phyloP scores from a whole-genome alignment of 2,888 invertebrate species.

The Aphidoletes aphidimyza region DNA sequence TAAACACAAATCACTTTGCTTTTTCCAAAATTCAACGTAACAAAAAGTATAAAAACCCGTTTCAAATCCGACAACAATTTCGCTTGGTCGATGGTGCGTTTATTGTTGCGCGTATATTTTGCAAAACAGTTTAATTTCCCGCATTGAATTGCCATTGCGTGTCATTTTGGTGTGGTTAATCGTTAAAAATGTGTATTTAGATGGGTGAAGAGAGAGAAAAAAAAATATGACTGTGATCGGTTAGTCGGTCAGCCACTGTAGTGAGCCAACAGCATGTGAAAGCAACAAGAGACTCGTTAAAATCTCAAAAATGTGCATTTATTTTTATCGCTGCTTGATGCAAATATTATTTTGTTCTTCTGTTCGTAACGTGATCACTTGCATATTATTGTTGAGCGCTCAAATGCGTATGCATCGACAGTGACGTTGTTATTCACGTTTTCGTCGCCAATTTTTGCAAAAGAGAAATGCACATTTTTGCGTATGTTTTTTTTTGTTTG shows the following conservation, averaged over 20 bases:
- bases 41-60: background rate
- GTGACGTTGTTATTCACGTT: background rate
- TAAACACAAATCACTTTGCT: slow-evolving; percentile 13
- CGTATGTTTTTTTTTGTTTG: background rate
- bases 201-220: background rate
- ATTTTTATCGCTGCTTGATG: background rate
- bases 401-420: background rate
- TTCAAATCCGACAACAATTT: background rate
- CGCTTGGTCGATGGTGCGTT: background rate
- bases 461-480: background rate
- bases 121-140: slow-evolving; percentile 1
- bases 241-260: slow-evolving; percentile 35
- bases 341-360: background rate
- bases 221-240: background rate
- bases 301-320: slow-evolving; percentile 17
- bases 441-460: background rate
- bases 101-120: background rate
- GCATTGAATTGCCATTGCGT: slow-evolving; percentile 4
- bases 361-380: background rate
- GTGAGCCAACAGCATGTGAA: background rate
- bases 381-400: background rate
- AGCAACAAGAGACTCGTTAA: background rate
- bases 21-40: no score
- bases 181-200: background rate
- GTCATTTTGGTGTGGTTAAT: slow-evolving; percentile 11